Base-by-base conservation (phyloP, 2,797 vertebrate genomes). In the Melanotaenia trifasciata region DNA sequence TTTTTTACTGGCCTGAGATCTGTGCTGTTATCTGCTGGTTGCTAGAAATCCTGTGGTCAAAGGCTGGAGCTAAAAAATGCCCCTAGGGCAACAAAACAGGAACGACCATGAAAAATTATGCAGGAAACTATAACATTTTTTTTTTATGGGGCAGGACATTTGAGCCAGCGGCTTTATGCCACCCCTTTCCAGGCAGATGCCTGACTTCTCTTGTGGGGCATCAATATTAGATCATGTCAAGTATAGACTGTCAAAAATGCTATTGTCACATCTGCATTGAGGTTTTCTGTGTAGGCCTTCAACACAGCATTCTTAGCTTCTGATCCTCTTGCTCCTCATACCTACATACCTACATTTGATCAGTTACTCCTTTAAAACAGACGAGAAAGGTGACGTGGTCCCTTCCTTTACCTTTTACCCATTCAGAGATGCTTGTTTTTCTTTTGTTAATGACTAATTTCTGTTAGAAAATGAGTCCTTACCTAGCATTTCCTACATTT, bases 101-200 rank as follows among this genome's bases (percentile, higher is more conserved):
- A 47, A 20, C 18, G 20, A 18, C 6, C 5, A 2, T n/a, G 45
- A 20, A 8, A 47, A 47, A 20, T 47, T 5, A 20, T 8, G 45
- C 45, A 47, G 45, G 45, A 5, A 20, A n/a, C 33, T 64, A 14
- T 14, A 14, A 13, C 3, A 13, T 40, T 40, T 40, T 13, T 8
- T 8, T 38, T 40, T 14, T 2, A 40, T 40, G 38, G 13, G 13
- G 38, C 38, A 14, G 38, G 13, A 40, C 2, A 56, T 56, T 59
- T 3, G 14, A 70, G 54, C 64, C 38, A 6, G 64, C 66, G 30
- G 64, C 58, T 71, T 74, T 22, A 18, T 10, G 22, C 26, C 54
- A 24, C 30, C 68, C 20, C 56, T 71, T 71, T 56, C 14, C 33
- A 64, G 47, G n/a, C 54, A 68, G 65, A 70, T 61, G 40, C 50